phyloP scores from a whole-genome alignment of 2,113 vertebrate species.

The Nymphicus hollandicus region DNA sequence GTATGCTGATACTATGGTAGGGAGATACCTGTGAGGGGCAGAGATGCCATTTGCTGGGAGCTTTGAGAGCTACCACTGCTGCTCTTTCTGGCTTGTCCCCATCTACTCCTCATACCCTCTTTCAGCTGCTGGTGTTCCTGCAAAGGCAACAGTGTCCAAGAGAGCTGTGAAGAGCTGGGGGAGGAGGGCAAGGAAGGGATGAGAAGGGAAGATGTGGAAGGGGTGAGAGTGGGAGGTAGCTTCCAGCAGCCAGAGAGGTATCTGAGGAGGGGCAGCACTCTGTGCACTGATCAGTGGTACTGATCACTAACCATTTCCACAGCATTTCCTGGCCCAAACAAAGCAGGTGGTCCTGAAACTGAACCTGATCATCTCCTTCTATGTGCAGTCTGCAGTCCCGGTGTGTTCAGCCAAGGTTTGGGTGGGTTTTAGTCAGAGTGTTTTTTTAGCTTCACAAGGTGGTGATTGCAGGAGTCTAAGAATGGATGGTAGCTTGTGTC shows the following conservation, averaged over 20 bases:
- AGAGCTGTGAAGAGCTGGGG: neutral
- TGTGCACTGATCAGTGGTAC: neutral
- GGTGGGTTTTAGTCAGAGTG: neutral
- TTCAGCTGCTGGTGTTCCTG: neutral
- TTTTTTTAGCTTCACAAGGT: neutral
- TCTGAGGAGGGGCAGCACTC: neutral
- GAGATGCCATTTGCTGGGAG: neutral
- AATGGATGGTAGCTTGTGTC: neutral
- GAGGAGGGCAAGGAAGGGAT: neutral
- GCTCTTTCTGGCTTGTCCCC: neutral
- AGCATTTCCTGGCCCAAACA: rapidly evolving
- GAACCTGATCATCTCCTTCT: neutral
- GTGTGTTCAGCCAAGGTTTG: neutral
- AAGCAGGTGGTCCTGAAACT: neutral
- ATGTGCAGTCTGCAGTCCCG: neutral
- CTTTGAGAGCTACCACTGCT: neutral
- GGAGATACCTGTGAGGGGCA: neutral
- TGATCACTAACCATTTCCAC: neutral
- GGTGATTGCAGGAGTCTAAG: neutral
- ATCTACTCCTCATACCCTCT: neutral
- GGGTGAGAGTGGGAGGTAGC: neutral
- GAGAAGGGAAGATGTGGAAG: neutral
- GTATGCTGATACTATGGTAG: neutral
- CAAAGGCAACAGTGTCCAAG: neutral
- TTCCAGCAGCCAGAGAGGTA: neutral